Conservation (phyloP, 92 coral and sea anemone species). For the Plumapathes pennacea region DNA sequence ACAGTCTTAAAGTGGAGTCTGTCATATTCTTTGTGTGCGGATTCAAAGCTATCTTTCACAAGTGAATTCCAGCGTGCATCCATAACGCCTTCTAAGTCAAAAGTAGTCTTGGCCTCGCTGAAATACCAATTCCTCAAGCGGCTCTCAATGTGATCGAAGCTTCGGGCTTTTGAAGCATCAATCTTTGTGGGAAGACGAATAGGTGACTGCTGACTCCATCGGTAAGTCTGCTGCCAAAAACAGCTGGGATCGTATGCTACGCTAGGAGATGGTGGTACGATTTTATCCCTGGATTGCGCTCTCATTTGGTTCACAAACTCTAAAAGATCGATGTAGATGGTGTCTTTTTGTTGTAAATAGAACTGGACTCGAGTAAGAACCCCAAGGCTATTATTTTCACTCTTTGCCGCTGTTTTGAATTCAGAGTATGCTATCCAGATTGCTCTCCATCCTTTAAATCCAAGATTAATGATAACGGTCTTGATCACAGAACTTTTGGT, state of each 20-base stretch:
- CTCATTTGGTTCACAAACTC: constrained; percentile 1
- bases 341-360: constrained; percentile 14
- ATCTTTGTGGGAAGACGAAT: background rate
- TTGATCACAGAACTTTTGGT: constrained; percentile 1
- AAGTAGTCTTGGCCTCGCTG: constrained; percentile 12
- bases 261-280: constrained; percentile 39
- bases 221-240: constrained; percentile 40
- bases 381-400: constrained; percentile 1
- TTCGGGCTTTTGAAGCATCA: constrained; percentile 11
- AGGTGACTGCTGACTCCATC: constrained; percentile 37
- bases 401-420: background rate
- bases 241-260: background rate
- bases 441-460: constrained; percentile 45
- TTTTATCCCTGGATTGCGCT: constrained; percentile 20
- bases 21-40: constrained; percentile 12
- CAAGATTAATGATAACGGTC: background rate
- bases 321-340: constrained; percentile 31
- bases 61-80: constrained; percentile 17
- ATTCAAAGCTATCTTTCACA: background rate
- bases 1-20: background rate
- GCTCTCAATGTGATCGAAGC: constrained; percentile 14
- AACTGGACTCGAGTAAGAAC: constrained; percentile 14
- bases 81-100: constrained; percentile 16
- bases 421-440: constrained; percentile 40
- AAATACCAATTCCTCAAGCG: constrained; percentile 39